A percentile compares a stretch with the other conserved stretches of the same genome.
Conservation (phyloP, 2,797 vertebrate genomes). For the Pelodytes ibericus region DNA sequence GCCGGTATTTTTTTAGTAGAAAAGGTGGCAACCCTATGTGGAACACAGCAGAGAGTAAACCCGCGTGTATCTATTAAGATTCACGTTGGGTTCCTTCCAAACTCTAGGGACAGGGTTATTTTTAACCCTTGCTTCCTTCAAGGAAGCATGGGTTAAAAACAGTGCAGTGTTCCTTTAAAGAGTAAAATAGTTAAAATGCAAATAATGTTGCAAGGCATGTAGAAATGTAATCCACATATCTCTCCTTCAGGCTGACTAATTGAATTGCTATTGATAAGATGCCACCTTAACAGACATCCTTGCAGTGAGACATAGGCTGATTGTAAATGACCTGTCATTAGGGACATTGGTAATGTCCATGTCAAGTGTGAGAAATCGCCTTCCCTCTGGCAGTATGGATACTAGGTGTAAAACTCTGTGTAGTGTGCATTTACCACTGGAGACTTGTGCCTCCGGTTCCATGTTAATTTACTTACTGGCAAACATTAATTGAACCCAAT, state of each 20-base stretch:
- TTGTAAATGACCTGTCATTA: constrained; percentile 79
- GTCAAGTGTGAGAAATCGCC: constrained; percentile 80
- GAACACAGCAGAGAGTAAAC: too few relatives aligned
- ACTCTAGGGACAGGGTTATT: too few relatives aligned
- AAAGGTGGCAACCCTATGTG: too few relatives aligned
- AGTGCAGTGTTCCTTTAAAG: too few relatives aligned
- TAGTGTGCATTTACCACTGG: constrained; percentile 59
- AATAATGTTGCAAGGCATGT: constrained; percentile 59
- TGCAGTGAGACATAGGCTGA: constrained; percentile 75
- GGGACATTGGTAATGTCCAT: constrained; percentile 73
- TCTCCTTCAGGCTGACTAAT: constrained; percentile 78
- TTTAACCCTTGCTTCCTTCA: too few relatives aligned
- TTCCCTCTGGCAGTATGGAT: constrained; percentile 71
- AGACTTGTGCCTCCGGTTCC: constrained; percentile 73
- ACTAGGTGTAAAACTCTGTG: constrained; percentile 60
- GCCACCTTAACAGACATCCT: constrained; percentile 82
- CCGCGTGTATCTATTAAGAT: too few relatives aligned
- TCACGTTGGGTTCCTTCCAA: too few relatives aligned
- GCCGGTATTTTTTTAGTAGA: too few relatives aligned
- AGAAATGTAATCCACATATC: constrained; percentile 58
- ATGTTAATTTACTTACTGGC: constrained; percentile 75
- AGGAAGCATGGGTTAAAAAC: too few relatives aligned
- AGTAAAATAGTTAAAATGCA: constrained; percentile 70
- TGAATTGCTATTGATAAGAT: constrained; percentile 85
- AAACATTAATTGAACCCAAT: constrained; percentile 65